A percentile compares a stretch with the other conserved stretches of the same genome.
These are phyloP conservation scores for Pseudomugil gertrudae DNA, from an alignment of 2,797 vertebrate species.

Conservation along the genomic window DNA sequence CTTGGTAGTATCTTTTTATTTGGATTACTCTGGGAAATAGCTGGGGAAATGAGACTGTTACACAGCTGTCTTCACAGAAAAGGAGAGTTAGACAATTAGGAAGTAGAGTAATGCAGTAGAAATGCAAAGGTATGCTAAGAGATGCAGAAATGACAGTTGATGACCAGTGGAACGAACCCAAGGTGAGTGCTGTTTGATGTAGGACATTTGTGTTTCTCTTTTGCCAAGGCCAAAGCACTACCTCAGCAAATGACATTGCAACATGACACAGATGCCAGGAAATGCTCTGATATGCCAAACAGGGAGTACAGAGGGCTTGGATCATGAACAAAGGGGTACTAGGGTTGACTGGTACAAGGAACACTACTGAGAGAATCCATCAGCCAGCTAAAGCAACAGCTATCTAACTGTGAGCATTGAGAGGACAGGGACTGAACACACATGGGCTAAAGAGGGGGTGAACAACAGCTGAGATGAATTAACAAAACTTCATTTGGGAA, in stretches of 20 bases:
- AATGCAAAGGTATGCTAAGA: constrained; percentile 26
- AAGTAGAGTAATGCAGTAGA: constrained; percentile 19
- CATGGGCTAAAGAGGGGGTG: constrained; percentile 20
- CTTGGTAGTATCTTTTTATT: constrained; percentile 74
- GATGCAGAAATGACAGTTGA: constrained; percentile 32
- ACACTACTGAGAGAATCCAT: constrained; percentile 15
- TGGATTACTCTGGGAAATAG: constrained; percentile 51
- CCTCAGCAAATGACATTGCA: constrained; percentile 33
- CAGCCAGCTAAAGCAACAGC: constrained; percentile 13
- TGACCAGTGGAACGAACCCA: constrained; percentile 30
- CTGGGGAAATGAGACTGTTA: constrained; percentile 63
- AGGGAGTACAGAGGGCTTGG: constrained; percentile 28
- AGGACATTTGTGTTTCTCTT: constrained; percentile 2
- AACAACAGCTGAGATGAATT: constrained; percentile 14
- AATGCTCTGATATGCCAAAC: constrained; percentile 37
- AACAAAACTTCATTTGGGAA: constrained; percentile 15
- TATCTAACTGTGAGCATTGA: constrained; percentile 10
- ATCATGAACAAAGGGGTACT: constrained; percentile 30
- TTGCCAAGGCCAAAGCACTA: constrained; percentile 39
- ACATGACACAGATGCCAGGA: constrained; percentile 48
- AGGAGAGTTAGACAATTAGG: constrained; percentile 14
- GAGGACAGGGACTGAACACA: constrained; percentile 25
- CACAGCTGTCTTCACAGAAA: constrained; percentile 55
- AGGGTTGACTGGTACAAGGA: constrained; percentile 30
- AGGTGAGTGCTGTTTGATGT: constrained; percentile 27